phyloP scores from a whole-genome alignment of 1,140 invertebrate species.

The Triops cancriformis region DNA sequence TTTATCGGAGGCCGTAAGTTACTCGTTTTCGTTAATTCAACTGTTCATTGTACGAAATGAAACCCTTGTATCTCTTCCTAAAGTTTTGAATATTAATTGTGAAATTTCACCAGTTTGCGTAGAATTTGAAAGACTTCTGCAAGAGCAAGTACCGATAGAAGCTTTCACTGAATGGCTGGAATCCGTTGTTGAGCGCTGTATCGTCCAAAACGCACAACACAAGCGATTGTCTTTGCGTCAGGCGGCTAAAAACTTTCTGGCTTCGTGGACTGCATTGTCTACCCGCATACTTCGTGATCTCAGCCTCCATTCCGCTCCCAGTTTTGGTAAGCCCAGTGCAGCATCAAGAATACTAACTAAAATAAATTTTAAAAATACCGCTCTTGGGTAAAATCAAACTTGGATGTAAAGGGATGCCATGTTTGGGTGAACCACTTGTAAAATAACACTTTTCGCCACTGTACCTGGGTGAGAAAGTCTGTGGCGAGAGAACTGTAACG shows the following conservation, averaged over 20 bases:
- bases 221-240: slow-evolving; percentile 34
- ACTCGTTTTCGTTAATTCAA: not conserved
- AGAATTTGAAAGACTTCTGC: slow-evolving; percentile 44
- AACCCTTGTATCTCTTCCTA: not conserved
- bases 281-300: slow-evolving; percentile 45
- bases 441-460: no score
- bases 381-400: no score
- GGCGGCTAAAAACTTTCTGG: slow-evolving; percentile 42
- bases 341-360: no score
- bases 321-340: slow-evolving; percentile 40
- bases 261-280: slow-evolving; percentile 46
- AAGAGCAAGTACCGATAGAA: slow-evolving; percentile 44
- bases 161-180: slow-evolving; percentile 45
- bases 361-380: no score
- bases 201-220: slow-evolving; percentile 38
- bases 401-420: no score
- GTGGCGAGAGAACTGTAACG: no score
- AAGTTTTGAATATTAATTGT: not conserved
- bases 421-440: no score
- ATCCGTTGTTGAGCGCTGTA: slow-evolving; percentile 43
- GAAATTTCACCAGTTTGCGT: slow-evolving; percentile 37
- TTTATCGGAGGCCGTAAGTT: slow-evolving; percentile 21
- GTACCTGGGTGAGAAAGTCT: no score
- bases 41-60: not conserved
- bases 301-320: slow-evolving; percentile 46